Evolutionary conservation across 2,797 vertebrate genomes (phyloP), one percentile per base, ranked within the genome.

Genomic region (Molossus molossus): DNA sequence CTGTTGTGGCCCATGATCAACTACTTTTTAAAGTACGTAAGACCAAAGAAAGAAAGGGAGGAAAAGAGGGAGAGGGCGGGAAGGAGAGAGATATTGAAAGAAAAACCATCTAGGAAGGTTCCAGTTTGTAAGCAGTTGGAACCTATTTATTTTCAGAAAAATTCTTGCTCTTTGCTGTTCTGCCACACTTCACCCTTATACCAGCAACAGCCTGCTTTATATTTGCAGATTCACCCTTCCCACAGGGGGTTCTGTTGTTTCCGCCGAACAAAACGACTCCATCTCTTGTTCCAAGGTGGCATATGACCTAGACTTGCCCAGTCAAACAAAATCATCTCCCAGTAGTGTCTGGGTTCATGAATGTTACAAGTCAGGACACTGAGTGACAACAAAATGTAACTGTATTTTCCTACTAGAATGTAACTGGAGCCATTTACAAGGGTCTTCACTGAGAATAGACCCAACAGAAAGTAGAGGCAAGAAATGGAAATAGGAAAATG

Each of bases 21-120:
- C 45, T 62, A 40, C 89, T 90, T 95, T 87, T 83, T 5, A 81
- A 81, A 93, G 17, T 82, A 91, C 33, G 13, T n/a, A 95, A 70
- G 33, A 77, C 23, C 18, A 50, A 77, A 85, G 15, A 20, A 29
- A 72, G 29, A 33, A 0, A 69, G 13, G 4, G 27, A 73, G 12
- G 55, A 29, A 48, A 18, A 5, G 13, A 77, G 1, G n/a, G 14
- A 21, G 17, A 21, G 14, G 5, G n/a, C 72, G 15, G 4, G 29
- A 65, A 5, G 15, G 10, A 64, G 8, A 20, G 3, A 91, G 23
- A n/a, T 13, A 86, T 7, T 64, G 3, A 77, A 95, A 80, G 29
- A 70, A 84, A 23, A 90, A 48, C n/a, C 10, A 57, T 72, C 45
- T 73, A 82, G 21, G 58, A 93, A 69, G 21, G 89, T 18, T 76